Evolutionary conservation across 64 coral and sea anemone genomes (phyloP).

Genomic region (Exaiptasia diaphana): DNA sequence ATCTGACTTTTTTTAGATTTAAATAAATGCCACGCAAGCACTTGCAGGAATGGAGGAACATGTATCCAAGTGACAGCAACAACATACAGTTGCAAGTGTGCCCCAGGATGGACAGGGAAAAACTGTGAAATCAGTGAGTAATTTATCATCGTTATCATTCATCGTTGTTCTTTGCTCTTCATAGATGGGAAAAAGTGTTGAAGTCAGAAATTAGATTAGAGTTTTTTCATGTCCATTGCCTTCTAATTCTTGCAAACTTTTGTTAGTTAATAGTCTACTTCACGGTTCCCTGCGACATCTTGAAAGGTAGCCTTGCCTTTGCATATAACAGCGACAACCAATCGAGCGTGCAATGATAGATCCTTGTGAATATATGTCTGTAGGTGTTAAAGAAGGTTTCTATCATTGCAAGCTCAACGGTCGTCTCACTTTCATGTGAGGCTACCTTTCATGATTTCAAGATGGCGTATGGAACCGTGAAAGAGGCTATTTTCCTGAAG

Average conservation of each 20-base stretch:
- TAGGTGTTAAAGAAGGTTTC: no score
- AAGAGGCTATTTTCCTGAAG: no score
- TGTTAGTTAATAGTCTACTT: not conserved
- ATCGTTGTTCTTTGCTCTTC: not conserved
- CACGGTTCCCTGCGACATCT: not conserved
- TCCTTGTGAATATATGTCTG: no score
- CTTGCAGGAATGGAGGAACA: constrained; percentile 35
- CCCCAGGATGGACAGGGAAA: constrained; percentile 25
- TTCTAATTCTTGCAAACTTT: not conserved
- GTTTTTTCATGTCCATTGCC: not conserved
- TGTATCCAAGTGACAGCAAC: not conserved
- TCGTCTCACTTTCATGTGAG: no score
- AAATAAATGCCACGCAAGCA: not conserved
- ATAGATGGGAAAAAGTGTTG: no score
- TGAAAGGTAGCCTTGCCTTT: not conserved
- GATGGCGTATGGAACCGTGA: no score
- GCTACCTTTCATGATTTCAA: no score
- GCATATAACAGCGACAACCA: no score
- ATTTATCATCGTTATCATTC: no score
- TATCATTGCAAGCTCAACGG: no score
- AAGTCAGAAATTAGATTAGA: no score
- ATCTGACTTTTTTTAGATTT: constrained; percentile 1
- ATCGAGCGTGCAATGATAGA: no score
- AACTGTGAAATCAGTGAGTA: constrained; percentile 32
- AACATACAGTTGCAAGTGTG: constrained; percentile 22